Base-by-base conservation (phyloP, 2,888 invertebrate genomes). In the Nyleta sp. region DNA sequence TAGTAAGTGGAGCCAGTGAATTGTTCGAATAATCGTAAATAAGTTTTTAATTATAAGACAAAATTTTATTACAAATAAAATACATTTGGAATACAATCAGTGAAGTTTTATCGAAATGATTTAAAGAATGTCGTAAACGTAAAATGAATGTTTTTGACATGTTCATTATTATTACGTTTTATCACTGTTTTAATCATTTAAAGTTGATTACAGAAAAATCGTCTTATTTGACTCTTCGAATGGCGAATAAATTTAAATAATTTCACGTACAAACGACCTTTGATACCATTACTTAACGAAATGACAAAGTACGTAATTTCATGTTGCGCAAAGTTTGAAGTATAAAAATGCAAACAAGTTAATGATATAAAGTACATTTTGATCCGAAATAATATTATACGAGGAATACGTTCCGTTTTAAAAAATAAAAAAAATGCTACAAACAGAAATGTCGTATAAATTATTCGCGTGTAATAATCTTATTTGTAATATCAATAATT, bases 341-440 rank as follows among this genome's bases (percentile, higher is more conserved):
- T 11, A 42, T 42, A 42, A 42, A 42, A 42, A 42, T 42, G 42
- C 42, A 42, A 42, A 42, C 42, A 18, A 42, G 42, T 42, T 42
- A 42, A 42, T 42, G 42, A 42, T 17, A 7, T 42, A 42, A 42
- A 42, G 42, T 42, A 17, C 42, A 42, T 15, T 17, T 18, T 42
- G 42, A 42, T 42, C 18, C 15, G 8, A 42, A 35, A n/a, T 35
- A 35, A 35, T 11, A 11, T 35, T 35, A 35, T 35, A 10, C 35
- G 2, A n/a, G 6, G n/a, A 35, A 35, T 35, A n/a, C 11, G 17
- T 42, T 17, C 3, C 18, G 7, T 11, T 40, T 28, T 28, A 8
- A 28, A 28, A 40, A 4, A 35, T 35, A 35, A 35, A 35, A n/a
- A 35, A n/a, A 11, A 35, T 35, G 35, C 11, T 35, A 28, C 3